These are phyloP conservation scores for Panthera leo DNA, from an alignment of 2,113 vertebrate genomes.

Conservation along the genomic window DNA sequence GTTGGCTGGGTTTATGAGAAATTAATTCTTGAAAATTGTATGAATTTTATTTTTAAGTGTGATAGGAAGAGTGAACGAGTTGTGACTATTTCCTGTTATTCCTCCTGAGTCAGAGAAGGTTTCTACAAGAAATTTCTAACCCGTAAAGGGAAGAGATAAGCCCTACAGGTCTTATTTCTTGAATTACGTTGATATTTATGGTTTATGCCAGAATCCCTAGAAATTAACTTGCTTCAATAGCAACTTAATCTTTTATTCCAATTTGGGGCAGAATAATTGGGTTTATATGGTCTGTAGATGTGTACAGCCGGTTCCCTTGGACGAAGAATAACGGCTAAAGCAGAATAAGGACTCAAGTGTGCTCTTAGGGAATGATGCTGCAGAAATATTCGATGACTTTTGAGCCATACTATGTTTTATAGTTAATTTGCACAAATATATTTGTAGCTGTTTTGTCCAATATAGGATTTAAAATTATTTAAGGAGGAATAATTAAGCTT, in stretches of 20 bases:
- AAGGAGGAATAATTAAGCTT: constrained; percentile 75
- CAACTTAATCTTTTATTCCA: background rate
- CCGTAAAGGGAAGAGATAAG: background rate
- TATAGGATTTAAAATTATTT: constrained; percentile 73
- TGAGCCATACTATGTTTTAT: constrained; percentile 80
- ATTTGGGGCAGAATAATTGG: background rate
- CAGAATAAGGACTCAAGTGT: background rate
- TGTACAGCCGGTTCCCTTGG: background rate
- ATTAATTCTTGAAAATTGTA: constrained; percentile 26
- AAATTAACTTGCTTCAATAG: background rate
- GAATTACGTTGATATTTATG: constrained; percentile 20
- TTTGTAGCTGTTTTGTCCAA: constrained; percentile 72
- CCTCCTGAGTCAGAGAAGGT: background rate
- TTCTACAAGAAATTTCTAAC: background rate
- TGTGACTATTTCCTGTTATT: background rate
- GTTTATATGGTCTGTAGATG: background rate
- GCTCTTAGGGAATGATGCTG: background rate
- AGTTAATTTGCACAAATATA: constrained; percentile 82
- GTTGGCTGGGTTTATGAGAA: constrained; percentile 32
- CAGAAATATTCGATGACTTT: constrained; percentile 41
- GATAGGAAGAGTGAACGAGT: constrained; percentile 12
- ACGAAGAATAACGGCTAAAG: constrained; percentile 43
- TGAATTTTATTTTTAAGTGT: constrained; percentile 32
- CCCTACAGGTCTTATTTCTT: background rate
- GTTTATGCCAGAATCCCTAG: background rate